phyloP scores from a whole-genome alignment of 2,888 invertebrate species.

The Diarsia mendica region DNA sequence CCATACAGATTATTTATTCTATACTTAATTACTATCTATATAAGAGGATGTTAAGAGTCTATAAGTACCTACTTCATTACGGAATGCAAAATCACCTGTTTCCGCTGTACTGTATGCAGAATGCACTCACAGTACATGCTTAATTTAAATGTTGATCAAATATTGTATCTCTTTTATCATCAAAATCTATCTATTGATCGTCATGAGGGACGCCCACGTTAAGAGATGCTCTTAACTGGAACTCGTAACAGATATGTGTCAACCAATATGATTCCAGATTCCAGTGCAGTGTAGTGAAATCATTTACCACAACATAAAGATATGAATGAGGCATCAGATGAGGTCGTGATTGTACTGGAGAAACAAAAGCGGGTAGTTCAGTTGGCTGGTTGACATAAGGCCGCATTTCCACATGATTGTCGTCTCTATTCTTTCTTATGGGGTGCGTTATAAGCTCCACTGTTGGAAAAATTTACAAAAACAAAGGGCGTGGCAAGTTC shows the following conservation, averaged over 20 bases:
- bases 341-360: background rate
- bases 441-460: background rate
- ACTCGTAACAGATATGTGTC: background rate
- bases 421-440: background rate
- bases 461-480: background rate
- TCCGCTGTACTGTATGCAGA: background rate
- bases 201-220: background rate
- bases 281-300: background rate
- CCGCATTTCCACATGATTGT: background rate
- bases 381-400: background rate
- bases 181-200: conserved; percentile 13
- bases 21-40: background rate
- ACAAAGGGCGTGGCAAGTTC: background rate
- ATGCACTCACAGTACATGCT: background rate
- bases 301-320: background rate
- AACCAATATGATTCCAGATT: too few relatives aligned
- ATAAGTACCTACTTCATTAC: background rate
- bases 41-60: background rate
- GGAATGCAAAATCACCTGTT: background rate
- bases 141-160: background rate
- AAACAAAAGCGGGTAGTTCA: background rate
- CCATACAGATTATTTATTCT: background rate
- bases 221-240: conserved; percentile 8
- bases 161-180: background rate
- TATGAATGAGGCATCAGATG: conserved; percentile 5